These are phyloP conservation scores for Neodiprion virginianus DNA, from an alignment of 1,140 invertebrate species.

Conservation along the genomic window DNA sequence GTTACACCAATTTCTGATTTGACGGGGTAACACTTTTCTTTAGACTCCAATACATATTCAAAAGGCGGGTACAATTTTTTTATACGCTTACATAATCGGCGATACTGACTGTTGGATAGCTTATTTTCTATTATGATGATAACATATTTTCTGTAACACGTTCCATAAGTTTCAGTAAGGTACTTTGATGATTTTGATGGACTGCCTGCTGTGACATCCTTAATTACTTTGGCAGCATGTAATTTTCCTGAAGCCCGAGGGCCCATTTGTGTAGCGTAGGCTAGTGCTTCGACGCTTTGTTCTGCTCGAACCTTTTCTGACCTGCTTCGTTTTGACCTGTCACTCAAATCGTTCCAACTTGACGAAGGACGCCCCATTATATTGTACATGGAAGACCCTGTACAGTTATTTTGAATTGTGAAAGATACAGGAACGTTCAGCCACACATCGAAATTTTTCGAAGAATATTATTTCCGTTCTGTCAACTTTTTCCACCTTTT, in stretches of 20 bases:
- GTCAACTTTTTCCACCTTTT: too few species aligned
- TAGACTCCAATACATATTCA: background rate
- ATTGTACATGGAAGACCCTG: too few species aligned
- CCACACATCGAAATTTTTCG: too few species aligned
- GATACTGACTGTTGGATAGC: background rate
- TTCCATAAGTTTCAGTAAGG: constrained; percentile 5
- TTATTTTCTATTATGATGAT: background rate
- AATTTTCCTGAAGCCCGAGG: background rate
- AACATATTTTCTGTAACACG: constrained; percentile 8
- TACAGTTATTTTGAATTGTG: too few species aligned
- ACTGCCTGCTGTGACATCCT: constrained; percentile 14
- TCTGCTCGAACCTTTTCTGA: background rate
- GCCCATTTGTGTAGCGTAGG: background rate
- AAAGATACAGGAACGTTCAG: too few species aligned
- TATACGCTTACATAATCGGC: background rate
- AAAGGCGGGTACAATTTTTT: background rate
- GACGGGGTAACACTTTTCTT: background rate
- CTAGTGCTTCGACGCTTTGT: background rate
- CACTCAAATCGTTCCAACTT: background rate
- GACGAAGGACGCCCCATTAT: background rate
- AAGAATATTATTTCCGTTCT: too few species aligned
- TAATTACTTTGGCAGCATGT: constrained; percentile 16
- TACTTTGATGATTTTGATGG: constrained; percentile 16
- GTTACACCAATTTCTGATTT: background rate
- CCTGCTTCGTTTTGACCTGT: background rate